A percentile compares a stretch with the other conserved stretches of the same genome.
Evolutionary conservation across 2,113 vertebrate genomes (phyloP).

Genomic region (Apeltes quadracus): DNA sequence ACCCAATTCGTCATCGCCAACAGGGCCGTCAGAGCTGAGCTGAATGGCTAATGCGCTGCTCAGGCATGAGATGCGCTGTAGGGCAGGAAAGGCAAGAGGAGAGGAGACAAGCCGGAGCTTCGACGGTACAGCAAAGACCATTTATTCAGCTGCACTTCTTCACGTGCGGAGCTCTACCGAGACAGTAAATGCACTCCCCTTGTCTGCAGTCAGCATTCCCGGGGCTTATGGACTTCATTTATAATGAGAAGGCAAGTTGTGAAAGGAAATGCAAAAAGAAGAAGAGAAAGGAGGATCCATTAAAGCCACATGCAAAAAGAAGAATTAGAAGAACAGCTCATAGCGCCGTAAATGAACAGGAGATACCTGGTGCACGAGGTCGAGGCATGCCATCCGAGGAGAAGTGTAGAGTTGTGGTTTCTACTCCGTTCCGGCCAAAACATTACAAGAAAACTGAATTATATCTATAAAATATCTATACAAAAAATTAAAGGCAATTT

Average conservation of each 20-base stretch:
- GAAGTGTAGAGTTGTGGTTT: neutral
- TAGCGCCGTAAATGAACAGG: neutral
- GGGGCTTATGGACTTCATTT: conserved; percentile 22
- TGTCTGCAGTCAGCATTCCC: conserved; percentile 33
- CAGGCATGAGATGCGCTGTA: neutral
- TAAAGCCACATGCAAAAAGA: neutral
- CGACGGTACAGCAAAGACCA: conserved; percentile 37
- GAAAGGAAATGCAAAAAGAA: neutral
- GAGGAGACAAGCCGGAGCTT: conserved; percentile 23
- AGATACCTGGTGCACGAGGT: neutral
- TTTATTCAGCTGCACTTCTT: conserved; percentile 54
- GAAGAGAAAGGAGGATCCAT: conserved; percentile 27
- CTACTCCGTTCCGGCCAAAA: too few relatives aligned
- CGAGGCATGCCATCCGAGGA: neutral
- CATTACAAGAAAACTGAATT: neutral
- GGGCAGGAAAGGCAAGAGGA: conserved; percentile 10
- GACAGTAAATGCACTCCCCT: conserved; percentile 21
- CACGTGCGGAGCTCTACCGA: conserved; percentile 19
- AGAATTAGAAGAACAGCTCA: neutral
- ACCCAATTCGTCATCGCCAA: conserved; percentile 53
- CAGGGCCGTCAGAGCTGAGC: conserved; percentile 56
- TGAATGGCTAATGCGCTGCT: conserved; percentile 57
- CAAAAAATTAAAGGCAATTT: too few relatives aligned
- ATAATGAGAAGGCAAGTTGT: conserved; percentile 27
- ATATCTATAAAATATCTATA: neutral